Evolutionary conservation across 2,888 invertebrate genomes (phyloP).

Genomic region (Xiphydria camelus): DNA sequence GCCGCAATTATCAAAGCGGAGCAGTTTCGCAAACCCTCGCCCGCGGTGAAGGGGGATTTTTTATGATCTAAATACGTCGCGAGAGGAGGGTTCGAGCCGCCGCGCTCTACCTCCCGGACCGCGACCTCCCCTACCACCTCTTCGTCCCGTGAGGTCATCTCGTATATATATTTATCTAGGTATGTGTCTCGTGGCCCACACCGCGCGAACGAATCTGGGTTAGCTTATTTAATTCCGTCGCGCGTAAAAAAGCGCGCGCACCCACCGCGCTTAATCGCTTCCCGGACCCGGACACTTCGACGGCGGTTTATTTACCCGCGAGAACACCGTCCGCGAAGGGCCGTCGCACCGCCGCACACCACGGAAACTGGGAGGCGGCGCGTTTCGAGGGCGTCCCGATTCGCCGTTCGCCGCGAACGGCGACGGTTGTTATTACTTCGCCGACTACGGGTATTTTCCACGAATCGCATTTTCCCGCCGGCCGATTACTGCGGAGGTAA

Average conservation of each 20-base stretch:
- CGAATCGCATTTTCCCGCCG: no score
- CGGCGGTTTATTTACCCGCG: not conserved
- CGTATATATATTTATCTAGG: slow-evolving; percentile 4
- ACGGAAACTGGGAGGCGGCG: no score
- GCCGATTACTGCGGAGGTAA: no score
- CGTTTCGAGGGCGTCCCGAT: no score
- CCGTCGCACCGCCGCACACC: no score
- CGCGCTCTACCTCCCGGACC: not conserved
- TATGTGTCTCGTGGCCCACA: slow-evolving; percentile 1
- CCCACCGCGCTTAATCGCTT: not conserved
- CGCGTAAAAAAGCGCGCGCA: not conserved
- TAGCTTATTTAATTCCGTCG: slow-evolving; percentile 1
- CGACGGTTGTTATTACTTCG: no score
- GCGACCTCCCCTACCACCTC: not conserved
- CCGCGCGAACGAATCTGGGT: slow-evolving; percentile 4
- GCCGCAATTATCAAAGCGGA: no score
- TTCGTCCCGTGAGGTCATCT: not conserved
- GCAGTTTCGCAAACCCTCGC: no score
- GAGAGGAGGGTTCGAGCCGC: not conserved
- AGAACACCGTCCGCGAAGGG: no score
- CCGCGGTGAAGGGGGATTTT: no score
- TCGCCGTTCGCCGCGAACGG: no score
- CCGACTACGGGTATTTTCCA: no score
- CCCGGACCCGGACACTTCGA: not conserved
- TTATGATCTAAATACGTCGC: not conserved